These are phyloP conservation scores for Ornithorhynchus anatinus DNA, from an alignment of 2,113 vertebrate genomes.

Conservation along the genomic window DNA sequence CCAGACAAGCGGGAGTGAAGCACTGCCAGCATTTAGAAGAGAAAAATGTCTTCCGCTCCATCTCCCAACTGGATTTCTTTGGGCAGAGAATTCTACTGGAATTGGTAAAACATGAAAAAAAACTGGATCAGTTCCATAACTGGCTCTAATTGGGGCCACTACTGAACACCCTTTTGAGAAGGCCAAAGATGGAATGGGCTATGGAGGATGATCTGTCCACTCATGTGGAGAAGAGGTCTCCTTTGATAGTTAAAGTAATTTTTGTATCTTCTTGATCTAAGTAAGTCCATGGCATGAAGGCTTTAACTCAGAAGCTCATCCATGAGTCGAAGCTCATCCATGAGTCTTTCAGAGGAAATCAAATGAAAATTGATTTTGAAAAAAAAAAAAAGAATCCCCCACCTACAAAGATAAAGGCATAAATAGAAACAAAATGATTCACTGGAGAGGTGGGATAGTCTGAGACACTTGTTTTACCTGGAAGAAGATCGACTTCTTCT, in stretches of 20 bases:
- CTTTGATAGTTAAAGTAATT: too few species aligned
- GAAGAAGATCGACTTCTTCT: neutral
- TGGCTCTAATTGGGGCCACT: constrained; percentile 20
- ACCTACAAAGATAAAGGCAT: too few species aligned
- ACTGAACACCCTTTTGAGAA: neutral
- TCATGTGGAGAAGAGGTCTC: neutral
- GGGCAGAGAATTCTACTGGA: constrained; percentile 19
- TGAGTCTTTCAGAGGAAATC: too few species aligned
- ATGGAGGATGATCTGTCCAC: neutral
- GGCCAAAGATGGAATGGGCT: neutral
- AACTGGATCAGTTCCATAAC: neutral
- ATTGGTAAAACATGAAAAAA: constrained; percentile 20
- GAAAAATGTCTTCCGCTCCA: constrained; percentile 36
- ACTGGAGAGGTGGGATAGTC: too few species aligned
- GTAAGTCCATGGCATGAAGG: too few species aligned
- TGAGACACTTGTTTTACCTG: too few species aligned
- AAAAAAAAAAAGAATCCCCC: too few species aligned
- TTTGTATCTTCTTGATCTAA: too few species aligned
- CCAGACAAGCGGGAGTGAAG: constrained; percentile 48
- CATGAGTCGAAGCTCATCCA: too few species aligned
- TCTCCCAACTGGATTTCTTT: constrained; percentile 4
- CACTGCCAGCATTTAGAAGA: constrained; percentile 16
- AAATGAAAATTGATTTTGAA: too few species aligned
- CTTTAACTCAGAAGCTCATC: too few species aligned
- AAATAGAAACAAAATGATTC: too few species aligned